These are phyloP conservation scores for Phataginus tricuspis DNA, from an alignment of 2,797 vertebrate genomes.

Conservation along the genomic window DNA sequence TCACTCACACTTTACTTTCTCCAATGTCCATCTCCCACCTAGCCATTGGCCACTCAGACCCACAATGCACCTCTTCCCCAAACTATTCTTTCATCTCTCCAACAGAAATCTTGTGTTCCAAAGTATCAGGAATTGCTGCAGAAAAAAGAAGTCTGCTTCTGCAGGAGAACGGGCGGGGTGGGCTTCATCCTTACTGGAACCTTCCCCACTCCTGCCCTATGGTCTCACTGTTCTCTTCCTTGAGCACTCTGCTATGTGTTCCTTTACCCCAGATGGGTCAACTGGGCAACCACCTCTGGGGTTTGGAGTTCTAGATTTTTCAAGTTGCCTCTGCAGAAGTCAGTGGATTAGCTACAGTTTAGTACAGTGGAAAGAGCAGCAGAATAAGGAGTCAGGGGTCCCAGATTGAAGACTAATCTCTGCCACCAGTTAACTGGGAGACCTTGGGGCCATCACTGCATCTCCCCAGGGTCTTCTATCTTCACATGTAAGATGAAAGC, in stretches of 20 bases:
- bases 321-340: background rate
- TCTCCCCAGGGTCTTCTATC: background rate
- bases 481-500: constrained; percentile 29
- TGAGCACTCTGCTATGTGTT: background rate
- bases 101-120: constrained; percentile 5
- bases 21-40: background rate
- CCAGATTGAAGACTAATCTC: background rate
- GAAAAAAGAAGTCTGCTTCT: background rate
- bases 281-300: background rate
- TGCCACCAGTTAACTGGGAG: background rate
- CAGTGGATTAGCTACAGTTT: background rate
- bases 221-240: background rate
- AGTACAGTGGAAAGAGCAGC: background rate
- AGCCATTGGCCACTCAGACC: background rate
- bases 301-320: background rate
- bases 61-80: background rate
- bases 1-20: background rate
- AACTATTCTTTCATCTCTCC: background rate
- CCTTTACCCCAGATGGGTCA: background rate
- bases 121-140: constrained; percentile 3
- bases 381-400: background rate
- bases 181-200: background rate
- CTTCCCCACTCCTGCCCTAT: background rate
- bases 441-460: background rate
- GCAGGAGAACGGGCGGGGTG: background rate